Evolutionary conservation across 2,888 invertebrate species (phyloP), one percentile per base, ranked within the genome.

Genomic region (Gymnosoma rotundatum): DNA sequence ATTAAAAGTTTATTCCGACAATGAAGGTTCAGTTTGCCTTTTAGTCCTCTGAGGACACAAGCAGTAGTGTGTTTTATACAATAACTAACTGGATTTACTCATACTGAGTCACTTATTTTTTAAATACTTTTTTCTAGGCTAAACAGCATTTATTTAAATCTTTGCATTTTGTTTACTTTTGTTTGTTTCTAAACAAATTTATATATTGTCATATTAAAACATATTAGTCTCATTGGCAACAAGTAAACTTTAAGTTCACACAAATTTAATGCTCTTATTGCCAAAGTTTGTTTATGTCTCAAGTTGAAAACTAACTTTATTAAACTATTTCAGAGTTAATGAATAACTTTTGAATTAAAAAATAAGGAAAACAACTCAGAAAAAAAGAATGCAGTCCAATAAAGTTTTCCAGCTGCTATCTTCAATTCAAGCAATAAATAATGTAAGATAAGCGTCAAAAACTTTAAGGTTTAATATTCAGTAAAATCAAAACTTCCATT

Each of bases 1-100:
- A 72, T 76, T 76, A 72, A 82, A 76, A 72, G 64, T 76, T 25
- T 32, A 52, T 38, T 14, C 6, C 52, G 48, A 16, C 12, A 32
- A 14, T 66, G 38, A 5, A 54, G 18, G 12, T 48, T 58, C 3
- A 4, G 18, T 12, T 16, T 18, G 18, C 18, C 8, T 50, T 20
- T 36, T 61, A 50, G 50, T 50, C 10, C 21, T 38, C 38, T n/a
- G 4, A 16, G 50, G 50, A 20, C 14, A 16, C n/a, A 21, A 18
- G 18, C 7, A 3, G 32, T 20, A 32, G 25, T 6, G 16, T 60
- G 8, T 4, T 25, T 0, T 20, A 20, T 32, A 6, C 18, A 45
- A 45, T 32, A 61, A 61, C 38, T 12, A 18, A 12, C 38, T 12
- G 14, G n/a, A n/a, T 54, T 20, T 21, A 12, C 12, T 42, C 2